Conservation (phyloP, 2,797 vertebrate genomes). For the Tenualosa ilisha region DNA sequence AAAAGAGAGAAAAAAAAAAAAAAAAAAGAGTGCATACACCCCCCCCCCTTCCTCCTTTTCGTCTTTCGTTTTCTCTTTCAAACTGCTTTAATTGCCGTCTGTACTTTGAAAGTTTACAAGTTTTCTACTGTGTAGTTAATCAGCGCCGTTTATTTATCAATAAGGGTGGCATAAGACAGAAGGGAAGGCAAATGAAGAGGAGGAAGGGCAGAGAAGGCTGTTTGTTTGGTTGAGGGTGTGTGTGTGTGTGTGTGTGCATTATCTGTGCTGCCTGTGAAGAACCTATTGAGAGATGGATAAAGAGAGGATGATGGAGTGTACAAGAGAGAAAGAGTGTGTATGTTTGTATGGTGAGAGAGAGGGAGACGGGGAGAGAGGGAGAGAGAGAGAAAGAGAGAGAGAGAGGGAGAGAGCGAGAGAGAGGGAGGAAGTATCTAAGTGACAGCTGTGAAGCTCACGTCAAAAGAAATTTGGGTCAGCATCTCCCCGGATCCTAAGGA, state of each 20-base stretch:
- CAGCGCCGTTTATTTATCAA: constrained; percentile 5
- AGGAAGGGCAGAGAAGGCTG: background rate
- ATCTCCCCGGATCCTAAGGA: constrained; percentile 48
- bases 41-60: background rate
- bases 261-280: background rate
- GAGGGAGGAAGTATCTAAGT: constrained; percentile 50
- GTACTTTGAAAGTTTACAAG: constrained; percentile 49
- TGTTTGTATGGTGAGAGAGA: background rate
- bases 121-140: constrained; percentile 29
- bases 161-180: background rate
- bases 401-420: constrained; percentile 30
- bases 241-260: constrained; percentile 3
- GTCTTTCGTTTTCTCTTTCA: constrained; percentile 55
- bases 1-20: constrained; percentile 55
- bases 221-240: background rate
- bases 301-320: background rate
- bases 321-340: background rate
- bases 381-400: background rate
- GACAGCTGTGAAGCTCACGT: constrained; percentile 62
- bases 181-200: background rate
- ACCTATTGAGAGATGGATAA: constrained; percentile 1
- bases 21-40: too few relatives aligned
- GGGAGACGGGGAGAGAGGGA: background rate
- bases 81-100: constrained; percentile 61
- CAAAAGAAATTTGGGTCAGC: constrained; percentile 62